Conservation (phyloP, 2,888 invertebrate genomes). For the Heliconius ismenius region DNA sequence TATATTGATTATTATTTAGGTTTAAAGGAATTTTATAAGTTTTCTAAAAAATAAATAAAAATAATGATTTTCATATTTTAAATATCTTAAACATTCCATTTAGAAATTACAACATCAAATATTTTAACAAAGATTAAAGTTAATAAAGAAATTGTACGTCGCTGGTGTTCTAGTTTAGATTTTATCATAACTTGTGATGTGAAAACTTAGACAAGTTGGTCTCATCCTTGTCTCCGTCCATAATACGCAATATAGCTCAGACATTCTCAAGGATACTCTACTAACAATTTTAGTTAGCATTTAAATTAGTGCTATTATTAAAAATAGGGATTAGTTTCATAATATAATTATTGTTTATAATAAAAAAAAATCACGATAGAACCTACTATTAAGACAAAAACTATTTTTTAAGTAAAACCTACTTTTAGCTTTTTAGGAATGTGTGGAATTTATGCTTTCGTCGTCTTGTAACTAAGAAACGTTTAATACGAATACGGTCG, state of each 20-base stretch:
- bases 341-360: no score
- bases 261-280: background rate
- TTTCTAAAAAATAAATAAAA: no score
- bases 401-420: no score
- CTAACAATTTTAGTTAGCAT: background rate
- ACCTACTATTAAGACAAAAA: no score
- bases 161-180: background rate
- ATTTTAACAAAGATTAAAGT: background rate
- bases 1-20: background rate
- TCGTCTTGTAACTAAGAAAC: background rate
- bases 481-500: background rate
- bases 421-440: background rate
- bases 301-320: background rate
- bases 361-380: no score
- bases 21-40: no score
- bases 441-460: background rate
- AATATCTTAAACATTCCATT: background rate
- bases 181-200: conserved; percentile 14
- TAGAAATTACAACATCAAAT: background rate
- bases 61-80: background rate
- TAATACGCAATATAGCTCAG: conserved; percentile 2
- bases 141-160: background rate
- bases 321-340: no score
- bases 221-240: conserved; percentile 1
- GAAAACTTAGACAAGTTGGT: conserved; percentile 16